These are phyloP conservation scores for Cinara cedri DNA, from an alignment of 2,888 invertebrate genomes.

Conservation along the genomic window DNA sequence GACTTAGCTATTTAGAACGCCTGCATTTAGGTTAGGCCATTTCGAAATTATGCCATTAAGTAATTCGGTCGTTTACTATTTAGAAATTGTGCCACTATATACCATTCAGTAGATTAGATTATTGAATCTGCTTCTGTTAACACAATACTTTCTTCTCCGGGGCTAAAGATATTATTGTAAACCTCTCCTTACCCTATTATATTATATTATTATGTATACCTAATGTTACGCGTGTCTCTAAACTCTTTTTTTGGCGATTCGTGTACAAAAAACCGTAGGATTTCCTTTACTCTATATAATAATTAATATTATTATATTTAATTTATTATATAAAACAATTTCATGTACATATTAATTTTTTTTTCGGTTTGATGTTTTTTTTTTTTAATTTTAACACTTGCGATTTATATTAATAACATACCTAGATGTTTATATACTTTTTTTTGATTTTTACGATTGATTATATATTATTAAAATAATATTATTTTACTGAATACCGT, in stretches of 20 bases:
- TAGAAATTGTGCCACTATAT: no score
- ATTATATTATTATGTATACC: background rate
- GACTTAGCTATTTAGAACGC: no score
- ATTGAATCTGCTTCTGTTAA: no score
- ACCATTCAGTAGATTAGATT: no score
- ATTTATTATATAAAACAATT: background rate
- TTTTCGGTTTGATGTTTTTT: constrained; percentile 27
- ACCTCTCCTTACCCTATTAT: background rate
- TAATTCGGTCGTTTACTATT: no score
- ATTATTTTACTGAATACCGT: no score
- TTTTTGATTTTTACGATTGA: constrained; percentile 42
- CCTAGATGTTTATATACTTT: constrained; percentile 37
- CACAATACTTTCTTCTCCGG: no score
- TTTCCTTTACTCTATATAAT: constrained; percentile 1
- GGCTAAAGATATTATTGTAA: background rate
- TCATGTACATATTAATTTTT: constrained; percentile 18
- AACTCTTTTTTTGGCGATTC: constrained; percentile 32
- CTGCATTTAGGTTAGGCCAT: no score
- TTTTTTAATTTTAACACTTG: constrained; percentile 28
- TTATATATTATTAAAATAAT: background rate
- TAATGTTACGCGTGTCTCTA: background rate
- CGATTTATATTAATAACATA: background rate
- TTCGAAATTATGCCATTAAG: no score
- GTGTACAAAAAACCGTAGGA: constrained; percentile 40
- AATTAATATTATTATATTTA: background rate